Base-by-base conservation (phyloP, 2,113 vertebrate genomes). In the Speoplatyrhinus poulsoni region DNA sequence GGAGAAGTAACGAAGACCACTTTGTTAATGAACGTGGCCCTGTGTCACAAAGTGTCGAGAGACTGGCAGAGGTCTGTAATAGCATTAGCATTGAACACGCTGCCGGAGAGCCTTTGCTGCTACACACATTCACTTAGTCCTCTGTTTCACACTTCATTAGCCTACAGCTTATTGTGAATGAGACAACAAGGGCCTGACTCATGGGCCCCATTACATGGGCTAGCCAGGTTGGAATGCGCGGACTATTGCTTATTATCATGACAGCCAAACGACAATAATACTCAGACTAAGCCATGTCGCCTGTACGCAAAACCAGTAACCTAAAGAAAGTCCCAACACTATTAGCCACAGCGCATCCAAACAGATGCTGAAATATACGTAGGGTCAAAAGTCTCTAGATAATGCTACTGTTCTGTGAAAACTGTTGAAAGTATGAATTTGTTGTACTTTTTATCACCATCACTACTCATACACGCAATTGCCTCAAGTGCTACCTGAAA, bases 121-220 rank as follows among this genome's bases (percentile, higher is more conserved):
- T 11, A 50, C 80, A 63, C 62, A 19, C 74, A 70, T 76, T 80
- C 78, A 64, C 79, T 56, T 79, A 76, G 72, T 81, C 85, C 83
- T 82, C 77, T 75, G 73, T 62, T 88, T 87, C 83, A 85, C 85
- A 89, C 85, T 90, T 90, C 85, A 91, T 91, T 90, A 89, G 73
- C 70, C 77, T 17, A 62, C 36, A 69, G 79, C 67, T 87, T 77
- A 87, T 82, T 82, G 83, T 82, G 62, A 74, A 82, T 80, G 73
- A 76, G 73, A 80, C 82, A 86, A 81, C 89, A 73, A 87, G 83
- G 69, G 75, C 55, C 85, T 63, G 78, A 83, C 87, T 85, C 84
- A 67, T 83, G 86, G 79, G 89, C 70, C 80, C 77, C 72, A 76
- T 89, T 82, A 85, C 72, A 81, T 76, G 58, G 67, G 48, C 32